These are phyloP conservation scores for Prunella fulvescens DNA, from an alignment of 2,113 vertebrate species.

Conservation along the genomic window DNA sequence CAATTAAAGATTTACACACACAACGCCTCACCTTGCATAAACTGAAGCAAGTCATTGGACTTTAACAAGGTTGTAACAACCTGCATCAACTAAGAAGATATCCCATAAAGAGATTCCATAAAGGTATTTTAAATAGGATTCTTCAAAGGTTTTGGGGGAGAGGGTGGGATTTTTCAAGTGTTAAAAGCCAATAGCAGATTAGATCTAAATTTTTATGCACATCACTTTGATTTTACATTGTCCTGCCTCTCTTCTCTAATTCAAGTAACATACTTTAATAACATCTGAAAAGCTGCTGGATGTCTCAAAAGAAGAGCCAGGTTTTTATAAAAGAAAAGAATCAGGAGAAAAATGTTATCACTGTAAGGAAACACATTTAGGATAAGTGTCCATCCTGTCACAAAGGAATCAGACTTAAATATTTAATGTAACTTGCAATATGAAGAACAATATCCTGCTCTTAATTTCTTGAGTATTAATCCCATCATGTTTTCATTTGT, in stretches of 20 bases:
- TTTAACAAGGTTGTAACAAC: not conserved
- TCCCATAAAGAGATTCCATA: not conserved
- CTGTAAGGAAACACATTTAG: not conserved
- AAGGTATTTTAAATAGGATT: not conserved
- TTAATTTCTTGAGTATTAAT: not conserved
- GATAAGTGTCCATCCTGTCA: not conserved
- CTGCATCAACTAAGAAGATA: not conserved
- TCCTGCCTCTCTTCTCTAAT: not conserved
- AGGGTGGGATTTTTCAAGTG: fast-evolving
- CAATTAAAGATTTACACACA: not conserved
- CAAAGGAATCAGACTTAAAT: not conserved
- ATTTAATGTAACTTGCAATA: not conserved
- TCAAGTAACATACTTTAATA: not conserved
- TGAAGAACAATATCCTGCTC: not conserved
- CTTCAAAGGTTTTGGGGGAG: not conserved
- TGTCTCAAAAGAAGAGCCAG: not conserved
- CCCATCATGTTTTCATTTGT: not conserved
- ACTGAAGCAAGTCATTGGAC: not conserved
- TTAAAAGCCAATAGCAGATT: not conserved
- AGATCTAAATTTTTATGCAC: not conserved
- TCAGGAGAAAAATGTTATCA: not conserved
- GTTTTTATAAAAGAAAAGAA: not conserved
- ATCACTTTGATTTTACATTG: not conserved
- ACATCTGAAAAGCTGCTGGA: not conserved
- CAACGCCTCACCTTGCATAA: not conserved